phyloP scores from a whole-genome alignment of 64 coral and sea anemone species.

The Orbicella faveolata region DNA sequence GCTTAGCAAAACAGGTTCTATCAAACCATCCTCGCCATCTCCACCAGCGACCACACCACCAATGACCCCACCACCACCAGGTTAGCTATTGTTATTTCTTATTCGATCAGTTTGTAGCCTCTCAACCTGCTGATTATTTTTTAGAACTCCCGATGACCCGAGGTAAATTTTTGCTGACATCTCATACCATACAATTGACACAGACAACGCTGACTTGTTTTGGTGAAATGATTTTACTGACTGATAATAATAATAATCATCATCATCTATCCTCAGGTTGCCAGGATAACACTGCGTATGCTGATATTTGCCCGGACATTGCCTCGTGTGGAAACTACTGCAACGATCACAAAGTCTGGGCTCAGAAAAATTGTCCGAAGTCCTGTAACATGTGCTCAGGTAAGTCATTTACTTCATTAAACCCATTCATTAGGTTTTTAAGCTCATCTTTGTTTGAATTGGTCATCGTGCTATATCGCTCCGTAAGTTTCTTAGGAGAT shows the following conservation, averaged over 20 bases:
- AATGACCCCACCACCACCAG: not conserved
- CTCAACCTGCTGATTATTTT: not conserved
- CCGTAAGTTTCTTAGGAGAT: no score
- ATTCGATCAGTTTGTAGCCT: not conserved
- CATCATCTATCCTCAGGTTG: not conserved
- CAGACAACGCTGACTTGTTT: no score
- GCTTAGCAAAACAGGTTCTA: not conserved
- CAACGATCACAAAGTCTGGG: constrained; percentile 3
- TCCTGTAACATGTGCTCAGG: constrained; percentile 8
- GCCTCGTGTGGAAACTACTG: constrained; percentile 9
- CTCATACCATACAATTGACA: no score
- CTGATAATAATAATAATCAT: not conserved
- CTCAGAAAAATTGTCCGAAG: constrained; percentile 10
- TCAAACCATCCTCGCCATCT: not conserved
- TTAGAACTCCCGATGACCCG: not conserved
- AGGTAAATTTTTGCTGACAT: no score
- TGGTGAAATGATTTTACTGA: no score
- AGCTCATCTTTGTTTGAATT: no score
- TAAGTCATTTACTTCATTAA: not conserved
- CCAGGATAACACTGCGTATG: constrained; percentile 1
- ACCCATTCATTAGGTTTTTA: not conserved
- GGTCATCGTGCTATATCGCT: no score
- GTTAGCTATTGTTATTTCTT: no score
- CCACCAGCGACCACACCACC: not conserved
- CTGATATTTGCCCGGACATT: constrained; percentile 15